Conservation (phyloP, 2,888 invertebrate genomes). For the Hypomecis punctinalis region DNA sequence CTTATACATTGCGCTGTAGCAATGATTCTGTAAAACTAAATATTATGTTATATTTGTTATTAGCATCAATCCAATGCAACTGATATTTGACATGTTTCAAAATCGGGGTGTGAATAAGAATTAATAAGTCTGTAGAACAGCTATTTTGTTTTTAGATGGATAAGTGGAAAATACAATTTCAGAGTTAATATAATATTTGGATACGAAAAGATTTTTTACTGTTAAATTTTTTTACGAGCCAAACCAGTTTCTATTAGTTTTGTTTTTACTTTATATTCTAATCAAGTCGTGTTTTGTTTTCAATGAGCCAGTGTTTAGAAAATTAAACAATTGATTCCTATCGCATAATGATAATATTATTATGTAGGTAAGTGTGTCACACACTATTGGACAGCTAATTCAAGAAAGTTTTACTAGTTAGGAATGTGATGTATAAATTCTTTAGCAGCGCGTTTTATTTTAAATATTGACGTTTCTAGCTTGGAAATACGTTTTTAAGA, state of each 20-base stretch:
- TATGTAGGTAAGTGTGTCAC: background rate
- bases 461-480: too few relatives aligned
- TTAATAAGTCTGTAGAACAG: constrained; percentile 6
- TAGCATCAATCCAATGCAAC: background rate
- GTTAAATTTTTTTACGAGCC: too few relatives aligned
- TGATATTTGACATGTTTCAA: background rate
- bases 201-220: too few relatives aligned
- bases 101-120: constrained; percentile 1
- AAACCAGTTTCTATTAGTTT: background rate
- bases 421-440: too few relatives aligned
- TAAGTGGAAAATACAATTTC: background rate
- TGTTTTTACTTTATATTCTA: background rate
- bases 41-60: too few relatives aligned
- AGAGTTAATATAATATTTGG: background rate
- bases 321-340: constrained; percentile 1
- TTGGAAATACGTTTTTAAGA: too few relatives aligned
- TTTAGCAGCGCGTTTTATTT: too few relatives aligned
- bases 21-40: too few relatives aligned
- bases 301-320: constrained; percentile 15
- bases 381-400: too few relatives aligned
- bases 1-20: too few relatives aligned
- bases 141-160: background rate
- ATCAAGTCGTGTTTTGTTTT: constrained; percentile 2
- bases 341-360: constrained; percentile 15
- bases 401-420: too few relatives aligned